phyloP scores from a whole-genome alignment of 2,888 invertebrate genomes.

The Brenthis daphne region DNA sequence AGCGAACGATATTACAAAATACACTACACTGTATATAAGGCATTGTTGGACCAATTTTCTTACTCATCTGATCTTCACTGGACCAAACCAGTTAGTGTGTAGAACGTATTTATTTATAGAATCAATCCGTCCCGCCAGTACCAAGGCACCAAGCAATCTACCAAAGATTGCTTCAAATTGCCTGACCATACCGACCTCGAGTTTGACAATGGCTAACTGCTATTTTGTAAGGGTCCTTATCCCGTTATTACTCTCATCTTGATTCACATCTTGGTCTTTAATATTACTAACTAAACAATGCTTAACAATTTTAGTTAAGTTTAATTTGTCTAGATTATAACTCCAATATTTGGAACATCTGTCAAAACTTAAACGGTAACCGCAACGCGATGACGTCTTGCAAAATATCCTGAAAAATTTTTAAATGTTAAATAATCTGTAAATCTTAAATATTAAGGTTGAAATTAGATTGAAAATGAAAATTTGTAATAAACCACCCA shows the following conservation, averaged over 20 bases:
- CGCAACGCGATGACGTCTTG: constrained; percentile 15
- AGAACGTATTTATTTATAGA: constrained; percentile 28
- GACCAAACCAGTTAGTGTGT: constrained; percentile 15
- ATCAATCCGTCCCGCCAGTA: constrained; percentile 27
- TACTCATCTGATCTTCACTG: neutral
- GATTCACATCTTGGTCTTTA: neutral
- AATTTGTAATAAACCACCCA: too few species aligned
- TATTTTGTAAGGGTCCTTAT: constrained; percentile 10
- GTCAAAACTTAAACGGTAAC: constrained; percentile 5
- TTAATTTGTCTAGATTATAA: constrained; percentile 1
- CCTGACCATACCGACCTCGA: constrained; percentile 5
- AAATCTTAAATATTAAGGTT: neutral
- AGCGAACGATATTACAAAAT: too few species aligned
- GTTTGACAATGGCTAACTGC: constrained; percentile 5
- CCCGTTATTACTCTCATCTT: constrained; percentile 5
- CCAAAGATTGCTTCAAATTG: constrained; percentile 24
- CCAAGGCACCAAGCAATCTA: constrained; percentile 23
- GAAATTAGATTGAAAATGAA: neutral
- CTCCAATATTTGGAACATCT: neutral
- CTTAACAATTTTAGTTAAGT: too few species aligned
- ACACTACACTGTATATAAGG: neutral
- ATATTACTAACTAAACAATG: too few species aligned
- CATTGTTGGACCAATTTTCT: neutral
- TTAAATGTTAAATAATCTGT: neutral
- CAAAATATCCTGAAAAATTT: neutral